These are phyloP conservation scores for Gila robusta DNA, from an alignment of 2,797 vertebrate genomes.

Conservation along the genomic window DNA sequence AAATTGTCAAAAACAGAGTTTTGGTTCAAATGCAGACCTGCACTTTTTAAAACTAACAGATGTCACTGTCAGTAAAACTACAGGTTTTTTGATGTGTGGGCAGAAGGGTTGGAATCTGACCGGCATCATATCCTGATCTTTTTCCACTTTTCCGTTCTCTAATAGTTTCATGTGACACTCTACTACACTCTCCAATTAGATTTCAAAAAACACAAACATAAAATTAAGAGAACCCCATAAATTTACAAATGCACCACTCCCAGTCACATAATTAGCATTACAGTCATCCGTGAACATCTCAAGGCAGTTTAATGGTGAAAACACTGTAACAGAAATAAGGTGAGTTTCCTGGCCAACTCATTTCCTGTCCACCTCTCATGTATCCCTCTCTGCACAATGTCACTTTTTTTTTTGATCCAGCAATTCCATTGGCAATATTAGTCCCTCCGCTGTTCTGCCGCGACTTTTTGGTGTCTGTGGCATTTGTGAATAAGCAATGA, in stretches of 20 bases:
- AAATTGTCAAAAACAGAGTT: constrained; percentile 5
- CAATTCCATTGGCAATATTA: constrained; percentile 29
- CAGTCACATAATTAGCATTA: constrained; percentile 17
- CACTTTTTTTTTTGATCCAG: not conserved
- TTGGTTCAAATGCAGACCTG: not conserved
- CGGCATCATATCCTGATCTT: not conserved
- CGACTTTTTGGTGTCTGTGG: constrained; percentile 39
- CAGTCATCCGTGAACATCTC: constrained; percentile 27
- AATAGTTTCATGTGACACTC: constrained; percentile 16
- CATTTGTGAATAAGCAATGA: constrained; percentile 54
- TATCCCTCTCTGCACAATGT: constrained; percentile 58
- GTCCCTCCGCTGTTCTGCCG: not conserved
- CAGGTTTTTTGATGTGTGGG: not conserved
- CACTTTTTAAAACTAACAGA: not conserved
- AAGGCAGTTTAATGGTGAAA: not conserved
- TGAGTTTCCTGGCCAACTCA: constrained; percentile 52
- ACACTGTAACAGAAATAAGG: not conserved
- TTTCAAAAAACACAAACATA: not conserved
- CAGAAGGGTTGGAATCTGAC: not conserved
- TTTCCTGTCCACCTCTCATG: constrained; percentile 74
- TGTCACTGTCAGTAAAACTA: not conserved
- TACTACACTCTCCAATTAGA: constrained; percentile 13
- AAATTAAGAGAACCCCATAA: constrained; percentile 16
- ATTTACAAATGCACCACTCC: not conserved
- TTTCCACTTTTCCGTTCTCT: not conserved